Conservation (phyloP, 2,888 invertebrate species). For the Craniophora ligustri region DNA sequence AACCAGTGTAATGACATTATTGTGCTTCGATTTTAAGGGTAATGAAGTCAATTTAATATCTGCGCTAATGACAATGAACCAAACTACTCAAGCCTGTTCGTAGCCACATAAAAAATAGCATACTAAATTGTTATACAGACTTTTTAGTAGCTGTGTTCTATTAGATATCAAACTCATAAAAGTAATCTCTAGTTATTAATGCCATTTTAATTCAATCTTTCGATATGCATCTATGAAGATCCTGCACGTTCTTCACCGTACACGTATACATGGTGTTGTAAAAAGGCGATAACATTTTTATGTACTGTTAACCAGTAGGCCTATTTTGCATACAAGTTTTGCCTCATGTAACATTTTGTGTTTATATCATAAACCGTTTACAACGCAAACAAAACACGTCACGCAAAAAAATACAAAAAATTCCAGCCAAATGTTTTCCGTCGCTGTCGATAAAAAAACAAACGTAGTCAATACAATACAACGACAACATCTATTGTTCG, state of each 20-base stretch:
- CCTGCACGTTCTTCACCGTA: too few species aligned
- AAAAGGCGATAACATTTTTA: slow-evolving; percentile 15
- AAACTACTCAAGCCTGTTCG: too few species aligned
- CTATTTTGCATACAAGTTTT: slow-evolving; percentile 12
- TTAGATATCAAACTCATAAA: not conserved
- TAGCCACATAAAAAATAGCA: too few species aligned
- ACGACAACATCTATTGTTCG: slow-evolving; percentile 45
- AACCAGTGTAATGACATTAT: too few species aligned
- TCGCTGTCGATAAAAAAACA: slow-evolving; percentile 18
- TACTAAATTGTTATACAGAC: too few species aligned
- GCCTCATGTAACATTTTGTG: slow-evolving; percentile 3
- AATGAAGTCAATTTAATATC: too few species aligned
- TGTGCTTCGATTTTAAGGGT: too few species aligned
- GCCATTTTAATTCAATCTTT: not conserved
- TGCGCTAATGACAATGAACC: too few species aligned
- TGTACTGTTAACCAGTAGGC: slow-evolving; percentile 14
- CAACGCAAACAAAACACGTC: slow-evolving; percentile 4
- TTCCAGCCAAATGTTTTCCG: slow-evolving; percentile 3
- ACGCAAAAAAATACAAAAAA: slow-evolving; percentile 2
- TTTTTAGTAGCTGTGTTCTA: too few species aligned
- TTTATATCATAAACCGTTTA: slow-evolving; percentile 10
- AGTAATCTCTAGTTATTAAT: too few species aligned
- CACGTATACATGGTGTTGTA: slow-evolving; percentile 1
- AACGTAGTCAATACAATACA: slow-evolving; percentile 41
- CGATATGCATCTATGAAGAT: not conserved